Conservation (phyloP, 1,140 invertebrate species). For the Latrodectus geometricus region DNA sequence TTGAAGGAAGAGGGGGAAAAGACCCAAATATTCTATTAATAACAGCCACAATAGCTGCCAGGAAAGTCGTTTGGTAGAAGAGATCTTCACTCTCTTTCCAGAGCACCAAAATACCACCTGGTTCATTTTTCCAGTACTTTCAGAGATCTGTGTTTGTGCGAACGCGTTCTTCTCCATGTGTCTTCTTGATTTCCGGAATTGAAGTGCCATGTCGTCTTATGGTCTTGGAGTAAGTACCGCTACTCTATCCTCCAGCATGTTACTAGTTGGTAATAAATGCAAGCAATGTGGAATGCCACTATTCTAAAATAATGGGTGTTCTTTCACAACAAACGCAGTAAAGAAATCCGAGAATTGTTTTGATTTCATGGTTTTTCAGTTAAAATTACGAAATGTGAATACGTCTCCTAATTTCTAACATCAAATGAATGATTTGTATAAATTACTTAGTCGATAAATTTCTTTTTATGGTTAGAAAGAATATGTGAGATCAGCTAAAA, state of each 20-base stretch:
- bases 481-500: too few species aligned
- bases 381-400: too few species aligned
- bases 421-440: too few species aligned
- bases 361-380: too few species aligned
- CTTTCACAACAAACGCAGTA: too few species aligned
- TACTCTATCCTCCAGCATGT: background rate
- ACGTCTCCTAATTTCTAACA: too few species aligned
- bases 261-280: too few species aligned
- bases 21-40: background rate
- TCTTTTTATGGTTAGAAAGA: too few species aligned
- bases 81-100: background rate
- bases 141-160: background rate
- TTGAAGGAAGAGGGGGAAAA: background rate
- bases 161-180: background rate
- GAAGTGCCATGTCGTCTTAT: background rate
- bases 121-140: background rate
- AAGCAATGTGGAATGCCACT: too few species aligned
- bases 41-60: background rate
- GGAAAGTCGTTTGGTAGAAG: background rate
- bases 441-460: too few species aligned
- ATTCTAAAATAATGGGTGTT: too few species aligned
- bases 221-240: background rate
- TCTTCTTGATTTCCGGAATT: background rate
- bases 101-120: background rate
- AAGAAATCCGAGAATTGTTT: too few species aligned